Base-by-base conservation (phyloP, 2,113 vertebrate species). In the Apus apus region DNA sequence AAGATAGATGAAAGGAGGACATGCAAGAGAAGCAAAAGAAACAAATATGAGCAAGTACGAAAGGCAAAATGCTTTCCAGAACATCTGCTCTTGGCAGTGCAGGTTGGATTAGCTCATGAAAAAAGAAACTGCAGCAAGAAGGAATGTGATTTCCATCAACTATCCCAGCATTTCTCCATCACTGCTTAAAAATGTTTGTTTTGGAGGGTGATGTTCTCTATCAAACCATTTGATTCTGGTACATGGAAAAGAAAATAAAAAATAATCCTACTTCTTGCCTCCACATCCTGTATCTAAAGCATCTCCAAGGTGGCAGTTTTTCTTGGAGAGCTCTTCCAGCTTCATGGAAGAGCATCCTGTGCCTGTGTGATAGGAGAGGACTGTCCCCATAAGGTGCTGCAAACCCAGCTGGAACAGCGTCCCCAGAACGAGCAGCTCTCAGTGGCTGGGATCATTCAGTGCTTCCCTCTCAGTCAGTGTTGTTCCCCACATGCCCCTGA, bases 81-180 rank as follows among this genome's bases (percentile, higher is more conserved):
- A 66, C 72, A 92, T 76, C 83, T 84, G 79, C 38, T 90, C 65
- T 76, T 83, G 65, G 85, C 72, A 62, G 87, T 2, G 10, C 36
- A 73, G 60, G 40, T 71, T 83, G 54, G 40, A 76, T 83, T 92
- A 93, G 75, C 60, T 71, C 65, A 50, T 0, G 0, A 67, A 71
- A 87, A 79, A 85, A 78, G 74, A 92, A 85, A 80, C 60, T 56
- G 60, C 43, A 77, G 64, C 48, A 90, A 92, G 48, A 90, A 92
- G 48, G 32, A 80, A 62, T 4, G 3, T 2, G 7, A 77, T 85
- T 94, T 93, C 75, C 60, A 43, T 89, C 81, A 80, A 43, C 91
- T 77, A 76, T 67, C 56, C 34, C 83, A 90, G 64, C 53, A 64
- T 29, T 74, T 76, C 56, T 87, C n/a, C 13, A 5, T 60, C 66